A percentile compares a stretch with the other conserved stretches of the same genome.
Conservation (phyloP, 2,888 invertebrate genomes). For the Galeopsomyia nigrocyanea region DNA sequence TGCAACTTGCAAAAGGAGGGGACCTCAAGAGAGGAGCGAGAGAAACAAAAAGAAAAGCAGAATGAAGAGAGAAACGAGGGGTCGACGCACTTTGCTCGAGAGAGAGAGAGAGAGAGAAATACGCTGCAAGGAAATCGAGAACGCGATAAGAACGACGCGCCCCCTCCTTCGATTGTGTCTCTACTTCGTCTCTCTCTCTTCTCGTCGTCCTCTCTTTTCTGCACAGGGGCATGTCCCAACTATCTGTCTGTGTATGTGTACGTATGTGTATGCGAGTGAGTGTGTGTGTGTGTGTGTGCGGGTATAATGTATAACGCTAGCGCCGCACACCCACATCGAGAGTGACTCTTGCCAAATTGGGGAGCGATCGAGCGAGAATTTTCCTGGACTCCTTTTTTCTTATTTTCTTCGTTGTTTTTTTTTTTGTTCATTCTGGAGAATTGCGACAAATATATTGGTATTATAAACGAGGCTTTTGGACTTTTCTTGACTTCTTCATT, state of each 20-base stretch:
- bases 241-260: constrained; percentile 4
- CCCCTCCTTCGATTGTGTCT: constrained; percentile 4
- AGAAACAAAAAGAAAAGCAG: constrained; percentile 5
- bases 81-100: neutral
- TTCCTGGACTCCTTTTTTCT: too few relatives aligned
- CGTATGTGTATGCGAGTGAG: constrained; percentile 10
- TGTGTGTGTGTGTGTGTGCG: neutral
- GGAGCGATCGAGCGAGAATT: constrained; percentile 57
- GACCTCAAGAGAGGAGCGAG: neutral
- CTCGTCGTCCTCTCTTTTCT: neutral
- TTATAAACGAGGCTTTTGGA: constrained; percentile 59
- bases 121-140: constrained; percentile 39
- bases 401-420: too few relatives aligned
- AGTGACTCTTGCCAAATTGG: constrained; percentile 64
- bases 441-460: constrained; percentile 67
- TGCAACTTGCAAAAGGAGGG: neutral
- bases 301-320: constrained; percentile 26
- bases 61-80: neutral
- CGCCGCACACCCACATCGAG: constrained; percentile 53
- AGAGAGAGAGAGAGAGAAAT: constrained; percentile 8
- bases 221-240: neutral
- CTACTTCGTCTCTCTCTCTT: constrained; percentile 7
- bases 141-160: constrained; percentile 29
- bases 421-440: constrained; percentile 57
- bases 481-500: constrained; percentile 35